Evolutionary conservation across 2,797 vertebrate genomes (phyloP).

Genomic region (Argyrosomus regius): DNA sequence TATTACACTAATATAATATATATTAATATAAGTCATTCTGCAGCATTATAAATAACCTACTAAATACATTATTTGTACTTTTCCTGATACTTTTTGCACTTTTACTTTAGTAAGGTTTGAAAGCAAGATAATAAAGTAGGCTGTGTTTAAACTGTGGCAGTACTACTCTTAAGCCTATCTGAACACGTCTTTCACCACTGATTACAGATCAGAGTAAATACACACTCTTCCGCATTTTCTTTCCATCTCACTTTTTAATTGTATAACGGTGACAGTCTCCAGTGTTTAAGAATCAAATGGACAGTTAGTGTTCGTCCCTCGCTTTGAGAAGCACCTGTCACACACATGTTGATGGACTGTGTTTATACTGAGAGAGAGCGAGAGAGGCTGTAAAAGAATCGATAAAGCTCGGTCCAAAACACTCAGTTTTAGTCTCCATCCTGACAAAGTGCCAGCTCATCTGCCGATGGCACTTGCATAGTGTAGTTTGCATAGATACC

Average conservation of each 20-base stretch:
- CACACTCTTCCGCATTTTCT: not conserved
- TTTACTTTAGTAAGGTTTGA: not conserved
- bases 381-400: not conserved
- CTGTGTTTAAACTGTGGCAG: not conserved
- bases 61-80: not conserved
- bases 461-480: constrained; percentile 26
- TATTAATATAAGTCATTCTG: not conserved
- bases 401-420: too few relatives aligned
- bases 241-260: not conserved
- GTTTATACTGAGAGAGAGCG: too few relatives aligned
- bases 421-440: not conserved
- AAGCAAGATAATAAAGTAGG: not conserved
- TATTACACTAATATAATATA: not conserved
- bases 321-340: not conserved
- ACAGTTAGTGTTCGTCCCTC: not conserved
- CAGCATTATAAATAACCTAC: not conserved
- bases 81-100: not conserved
- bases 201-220: not conserved
- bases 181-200: not conserved
- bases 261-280: not conserved
- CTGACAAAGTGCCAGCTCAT: not conserved
- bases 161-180: too few relatives aligned
- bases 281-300: not conserved
- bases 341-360: too few relatives aligned
- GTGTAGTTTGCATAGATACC: constrained; percentile 86